Evolutionary conservation across 2,113 vertebrate genomes (phyloP), one percentile per base, ranked within the genome.

Genomic region (Butastur rufipennis): DNA sequence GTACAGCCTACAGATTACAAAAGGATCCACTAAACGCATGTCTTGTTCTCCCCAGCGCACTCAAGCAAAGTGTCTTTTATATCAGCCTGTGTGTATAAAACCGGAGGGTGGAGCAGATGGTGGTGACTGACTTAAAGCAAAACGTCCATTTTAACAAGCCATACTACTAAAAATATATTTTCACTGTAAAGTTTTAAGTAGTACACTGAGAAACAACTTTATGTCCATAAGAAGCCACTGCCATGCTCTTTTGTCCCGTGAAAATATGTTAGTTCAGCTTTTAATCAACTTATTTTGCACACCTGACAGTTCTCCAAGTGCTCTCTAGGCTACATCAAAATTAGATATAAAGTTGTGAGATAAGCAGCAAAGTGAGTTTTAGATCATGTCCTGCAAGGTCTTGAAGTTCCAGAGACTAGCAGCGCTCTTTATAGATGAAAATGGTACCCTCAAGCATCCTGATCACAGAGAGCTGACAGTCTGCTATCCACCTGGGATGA

Each of bases 1-100:
- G 93, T 47, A 47, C 36, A 72, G 53, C 80, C 70, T 53, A 27
- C 47, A 53, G 67, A 15, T n/a, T 7, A 86, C 86, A 95, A 96
- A 95, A 67, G 65, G 52, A 86, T 25, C 56, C 86, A 62, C 59
- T 72, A 15, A 96, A 96, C 86, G 40, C 47, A 43, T 1, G 3
- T 21, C 75, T n/a, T 58, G n/a, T 10, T 86, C 83, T 86, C 62
- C 71, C 21, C 71, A 47, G 36, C 1, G 52, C 45, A 19, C 47
- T 42, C 50, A 47, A 48, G 72, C 26, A 86, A 79, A 85, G 25
- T 2, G 8, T 8, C 63, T 55, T 92, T 81, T 86, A 9, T 67
- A 47, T 38, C 89, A 89, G 77, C 31, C 68, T 55, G 13, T 9
- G 31, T 27, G 20, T 36, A 67, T 43, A 73, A 90, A 96, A 84